These are phyloP conservation scores for Zygaena filipendulae DNA, from an alignment of 2,888 invertebrate genomes.

Conservation along the genomic window DNA sequence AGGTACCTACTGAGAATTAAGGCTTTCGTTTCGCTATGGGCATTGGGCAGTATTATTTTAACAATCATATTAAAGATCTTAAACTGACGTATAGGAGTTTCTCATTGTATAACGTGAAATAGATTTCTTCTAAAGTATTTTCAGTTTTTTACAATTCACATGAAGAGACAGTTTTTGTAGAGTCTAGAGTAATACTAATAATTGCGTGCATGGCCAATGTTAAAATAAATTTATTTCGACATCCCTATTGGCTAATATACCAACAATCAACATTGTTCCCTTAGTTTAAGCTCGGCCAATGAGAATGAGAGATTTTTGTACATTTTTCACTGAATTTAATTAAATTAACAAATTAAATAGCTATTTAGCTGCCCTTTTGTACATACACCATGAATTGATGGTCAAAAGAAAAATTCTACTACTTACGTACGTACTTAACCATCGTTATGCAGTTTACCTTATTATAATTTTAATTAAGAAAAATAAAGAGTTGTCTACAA, in stretches of 20 bases:
- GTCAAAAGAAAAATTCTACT: slow-evolving; percentile 7
- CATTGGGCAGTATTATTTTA: slow-evolving; percentile 30
- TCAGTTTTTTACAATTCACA: too few relatives aligned
- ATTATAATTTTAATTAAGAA: slow-evolving; percentile 5
- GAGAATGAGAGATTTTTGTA: slow-evolving; percentile 24
- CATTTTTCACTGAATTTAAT: slow-evolving; percentile 12
- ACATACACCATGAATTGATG: slow-evolving; percentile 27
- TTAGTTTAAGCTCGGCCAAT: slow-evolving; percentile 60
- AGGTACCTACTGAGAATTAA: slow-evolving; percentile 66
- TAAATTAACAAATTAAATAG: slow-evolving; percentile 11
- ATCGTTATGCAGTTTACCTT: too few relatives aligned
- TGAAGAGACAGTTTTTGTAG: slow-evolving; percentile 32
- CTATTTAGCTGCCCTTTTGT: slow-evolving; percentile 60
- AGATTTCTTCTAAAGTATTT: slow-evolving; percentile 20
- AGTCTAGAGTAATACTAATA: slow-evolving; percentile 13
- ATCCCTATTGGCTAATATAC: too few relatives aligned
- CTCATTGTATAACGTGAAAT: slow-evolving; percentile 17
- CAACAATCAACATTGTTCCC: slow-evolving; percentile 66
- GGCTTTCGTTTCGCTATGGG: slow-evolving; percentile 44
- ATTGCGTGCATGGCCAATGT: slow-evolving; percentile 38
- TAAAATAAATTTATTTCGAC: slow-evolving; percentile 28
- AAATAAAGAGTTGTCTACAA: too few relatives aligned
- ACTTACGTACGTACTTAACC: too few relatives aligned
- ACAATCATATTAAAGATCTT: too few relatives aligned
- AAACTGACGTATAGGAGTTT: slow-evolving; percentile 15